Conservation (phyloP, 2,113 vertebrate species). For the Pristiophorus japonicus region DNA sequence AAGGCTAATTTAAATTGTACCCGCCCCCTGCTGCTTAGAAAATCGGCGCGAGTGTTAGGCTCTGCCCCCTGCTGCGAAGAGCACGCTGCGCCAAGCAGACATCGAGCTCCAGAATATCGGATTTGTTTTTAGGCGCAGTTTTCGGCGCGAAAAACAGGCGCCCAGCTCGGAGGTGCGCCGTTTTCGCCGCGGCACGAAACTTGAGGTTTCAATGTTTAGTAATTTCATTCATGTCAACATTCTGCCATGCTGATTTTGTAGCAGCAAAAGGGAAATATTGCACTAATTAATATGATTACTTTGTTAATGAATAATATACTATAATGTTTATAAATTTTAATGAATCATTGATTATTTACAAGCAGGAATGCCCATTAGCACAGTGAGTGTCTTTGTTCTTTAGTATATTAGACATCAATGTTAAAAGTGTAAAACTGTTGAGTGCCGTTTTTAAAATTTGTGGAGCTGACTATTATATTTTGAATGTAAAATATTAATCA, state of each 20-base stretch:
- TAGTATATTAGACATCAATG: background rate
- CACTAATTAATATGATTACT: constrained; percentile 21
- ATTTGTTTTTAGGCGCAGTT: too few species aligned
- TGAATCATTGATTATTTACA: constrained; percentile 31
- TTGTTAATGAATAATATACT: constrained; percentile 15
- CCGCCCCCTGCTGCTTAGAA: too few species aligned
- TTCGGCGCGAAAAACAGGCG: too few species aligned
- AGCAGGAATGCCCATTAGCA: background rate
- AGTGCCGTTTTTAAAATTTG: constrained; percentile 1
- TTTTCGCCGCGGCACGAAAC: too few species aligned
- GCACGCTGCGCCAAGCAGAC: too few species aligned
- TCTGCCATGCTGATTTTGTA: background rate
- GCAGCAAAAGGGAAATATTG: background rate
- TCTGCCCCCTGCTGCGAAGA: too few species aligned
- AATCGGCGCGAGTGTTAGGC: too few species aligned
- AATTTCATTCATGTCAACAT: background rate
- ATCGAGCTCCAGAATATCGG: too few species aligned
- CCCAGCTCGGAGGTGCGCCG: too few species aligned
- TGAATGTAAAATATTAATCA: background rate
- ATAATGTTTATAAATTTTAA: constrained; percentile 27
- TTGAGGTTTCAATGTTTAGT: too few species aligned
- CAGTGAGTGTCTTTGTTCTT: background rate
- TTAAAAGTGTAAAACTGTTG: background rate
- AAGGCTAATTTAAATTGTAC: too few species aligned
- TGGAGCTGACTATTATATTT: background rate